Evolutionary conservation across 1,140 invertebrate species (phyloP).

Genomic region (Ylistrum balloti): DNA sequence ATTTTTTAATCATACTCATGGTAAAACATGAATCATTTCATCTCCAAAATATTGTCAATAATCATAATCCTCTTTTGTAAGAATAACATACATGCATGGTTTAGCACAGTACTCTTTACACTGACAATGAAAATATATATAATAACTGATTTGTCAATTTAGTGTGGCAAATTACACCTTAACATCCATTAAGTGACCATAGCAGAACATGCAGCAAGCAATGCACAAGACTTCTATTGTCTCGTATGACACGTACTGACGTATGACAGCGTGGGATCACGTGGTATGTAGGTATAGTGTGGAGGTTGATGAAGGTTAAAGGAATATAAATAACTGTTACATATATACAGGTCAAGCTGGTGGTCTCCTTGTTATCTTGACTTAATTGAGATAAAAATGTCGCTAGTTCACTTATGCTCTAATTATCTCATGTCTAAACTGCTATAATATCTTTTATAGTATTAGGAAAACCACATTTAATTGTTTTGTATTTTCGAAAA

Average conservation of each 20-base stretch:
- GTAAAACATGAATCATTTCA: too few relatives aligned
- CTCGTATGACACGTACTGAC: neutral
- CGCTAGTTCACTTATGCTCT: neutral
- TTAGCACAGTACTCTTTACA: too few relatives aligned
- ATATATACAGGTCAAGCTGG: neutral
- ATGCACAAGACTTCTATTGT: neutral
- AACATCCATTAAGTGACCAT: neutral
- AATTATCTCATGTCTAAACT: neutral
- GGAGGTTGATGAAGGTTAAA: neutral
- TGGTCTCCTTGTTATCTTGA: neutral
- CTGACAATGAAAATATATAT: neutral
- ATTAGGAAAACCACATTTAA: neutral
- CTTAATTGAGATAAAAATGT: neutral
- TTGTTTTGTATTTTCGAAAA: neutral
- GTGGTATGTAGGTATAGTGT: neutral
- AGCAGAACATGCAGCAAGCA: neutral
- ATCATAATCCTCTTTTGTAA: too few relatives aligned
- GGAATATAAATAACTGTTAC: neutral
- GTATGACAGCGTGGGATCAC: neutral
- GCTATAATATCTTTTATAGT: too few relatives aligned
- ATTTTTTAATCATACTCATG: too few relatives aligned
- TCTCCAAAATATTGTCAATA: too few relatives aligned
- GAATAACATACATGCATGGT: too few relatives aligned
- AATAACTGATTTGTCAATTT: neutral
- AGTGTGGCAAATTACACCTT: neutral